phyloP scores from a whole-genome alignment of 2,797 vertebrate species.

The Cichlasoma orientale region DNA sequence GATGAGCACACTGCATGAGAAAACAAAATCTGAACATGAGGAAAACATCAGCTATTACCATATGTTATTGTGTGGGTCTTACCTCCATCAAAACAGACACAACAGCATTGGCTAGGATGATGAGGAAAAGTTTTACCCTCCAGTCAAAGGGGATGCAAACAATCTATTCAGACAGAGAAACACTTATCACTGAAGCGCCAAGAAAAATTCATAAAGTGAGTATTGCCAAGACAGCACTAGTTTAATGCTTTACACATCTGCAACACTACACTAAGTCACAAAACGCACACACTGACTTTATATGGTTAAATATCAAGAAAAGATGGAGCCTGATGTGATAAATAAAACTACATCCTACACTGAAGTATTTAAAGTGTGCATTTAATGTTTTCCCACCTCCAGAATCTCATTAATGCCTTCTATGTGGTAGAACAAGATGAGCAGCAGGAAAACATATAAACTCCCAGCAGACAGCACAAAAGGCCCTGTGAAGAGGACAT shows the following conservation, averaged over 20 bases:
- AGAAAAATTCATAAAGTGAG: background rate
- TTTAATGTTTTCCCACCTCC: conserved; percentile 81
- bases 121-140: conserved; percentile 85
- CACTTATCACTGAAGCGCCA: background rate
- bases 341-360: background rate
- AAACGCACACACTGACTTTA: background rate
- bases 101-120: conserved; percentile 86
- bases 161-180: conserved; percentile 77
- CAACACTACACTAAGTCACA: background rate
- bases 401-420: conserved; percentile 82
- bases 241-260: background rate
- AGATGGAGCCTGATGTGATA: background rate
- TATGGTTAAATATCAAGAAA: background rate
- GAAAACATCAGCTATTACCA: conserved; percentile 28
- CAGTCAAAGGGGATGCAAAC: conserved; percentile 91
- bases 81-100: conserved; percentile 90
- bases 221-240: background rate
- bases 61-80: conserved; percentile 66
- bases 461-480: conserved; percentile 86
- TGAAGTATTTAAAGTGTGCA: background rate
- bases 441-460: conserved; percentile 87
- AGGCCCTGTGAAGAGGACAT: conserved; percentile 72
- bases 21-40: conserved; percentile 54
- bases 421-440: conserved; percentile 90
- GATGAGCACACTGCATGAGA: conserved; percentile 71